These are phyloP conservation scores for Augochlora pura DNA, from an alignment of 1,140 invertebrate species.

Conservation along the genomic window DNA sequence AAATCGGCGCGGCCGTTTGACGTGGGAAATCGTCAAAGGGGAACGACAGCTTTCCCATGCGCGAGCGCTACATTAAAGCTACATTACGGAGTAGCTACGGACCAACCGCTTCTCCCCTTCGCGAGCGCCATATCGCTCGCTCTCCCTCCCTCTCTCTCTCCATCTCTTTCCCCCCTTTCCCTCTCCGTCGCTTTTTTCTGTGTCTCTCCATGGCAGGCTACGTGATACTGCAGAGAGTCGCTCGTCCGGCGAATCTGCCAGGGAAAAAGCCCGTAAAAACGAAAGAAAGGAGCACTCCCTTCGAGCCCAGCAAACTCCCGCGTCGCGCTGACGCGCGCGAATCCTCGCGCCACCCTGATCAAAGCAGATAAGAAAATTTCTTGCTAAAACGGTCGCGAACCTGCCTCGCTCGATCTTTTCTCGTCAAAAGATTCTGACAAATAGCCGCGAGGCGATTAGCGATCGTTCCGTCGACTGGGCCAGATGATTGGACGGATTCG, in stretches of 20 bases:
- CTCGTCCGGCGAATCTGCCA: not conserved
- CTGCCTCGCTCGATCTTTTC: not conserved
- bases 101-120: constrained; percentile 17
- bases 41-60: constrained; percentile 31
- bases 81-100: constrained; percentile 62
- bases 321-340: not conserved
- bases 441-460: too few relatives aligned
- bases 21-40: constrained; percentile 72
- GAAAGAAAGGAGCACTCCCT: constrained; percentile 15
- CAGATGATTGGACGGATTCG: too few relatives aligned
- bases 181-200: not conserved
- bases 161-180: not conserved
- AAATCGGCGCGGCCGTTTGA: constrained; percentile 67
- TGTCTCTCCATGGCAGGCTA: not conserved
- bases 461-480: too few relatives aligned
- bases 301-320: not conserved
- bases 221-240: constrained; percentile 13
- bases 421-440: too few relatives aligned
- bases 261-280: constrained; percentile 1
- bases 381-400: not conserved
- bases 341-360: not conserved
- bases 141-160: not conserved
- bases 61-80: constrained; percentile 69
- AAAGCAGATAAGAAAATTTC: not conserved
- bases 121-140: not conserved